phyloP scores from a whole-genome alignment of 2,797 vertebrate genomes.

The Streptopelia turtur region DNA sequence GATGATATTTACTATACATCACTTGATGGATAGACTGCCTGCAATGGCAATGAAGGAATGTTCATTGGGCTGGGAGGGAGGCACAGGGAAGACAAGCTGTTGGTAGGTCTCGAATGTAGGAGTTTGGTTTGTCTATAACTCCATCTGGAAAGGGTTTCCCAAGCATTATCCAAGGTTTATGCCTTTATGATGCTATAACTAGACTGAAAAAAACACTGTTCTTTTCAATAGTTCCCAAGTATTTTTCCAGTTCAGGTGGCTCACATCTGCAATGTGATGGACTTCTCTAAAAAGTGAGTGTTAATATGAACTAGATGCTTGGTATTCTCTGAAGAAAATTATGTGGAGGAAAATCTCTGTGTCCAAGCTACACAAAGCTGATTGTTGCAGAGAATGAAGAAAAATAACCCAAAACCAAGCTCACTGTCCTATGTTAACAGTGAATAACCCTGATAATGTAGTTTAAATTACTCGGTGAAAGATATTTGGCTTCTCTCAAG shows the following conservation, averaged over 20 bases:
- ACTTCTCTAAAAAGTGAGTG: not conserved
- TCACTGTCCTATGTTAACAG: not conserved
- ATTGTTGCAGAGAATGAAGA: not conserved
- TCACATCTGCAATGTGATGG: not conserved
- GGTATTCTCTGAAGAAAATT: not conserved
- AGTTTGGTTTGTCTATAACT: not conserved
- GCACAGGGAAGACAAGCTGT: not conserved
- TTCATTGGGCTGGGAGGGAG: not conserved
- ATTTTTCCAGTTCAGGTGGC: not conserved
- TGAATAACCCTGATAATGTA: conserved; percentile 10
- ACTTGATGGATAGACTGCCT: not conserved
- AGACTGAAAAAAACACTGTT: not conserved
- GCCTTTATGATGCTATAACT: not conserved
- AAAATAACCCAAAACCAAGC: not conserved
- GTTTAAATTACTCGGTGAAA: conserved; percentile 33
- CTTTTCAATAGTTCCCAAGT: not conserved
- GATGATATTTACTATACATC: not conserved
- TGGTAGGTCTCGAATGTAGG: not conserved
- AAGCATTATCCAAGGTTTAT: not conserved
- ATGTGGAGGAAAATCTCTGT: not conserved
- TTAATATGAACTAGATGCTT: not conserved
- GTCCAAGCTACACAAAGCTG: not conserved
- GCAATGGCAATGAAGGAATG: not conserved
- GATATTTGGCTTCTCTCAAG: conserved; percentile 20
- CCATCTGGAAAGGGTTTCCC: not conserved